Evolutionary conservation across 1,140 invertebrate genomes (phyloP), one percentile per base, ranked within the genome.

Genomic region (Euura lappo): DNA sequence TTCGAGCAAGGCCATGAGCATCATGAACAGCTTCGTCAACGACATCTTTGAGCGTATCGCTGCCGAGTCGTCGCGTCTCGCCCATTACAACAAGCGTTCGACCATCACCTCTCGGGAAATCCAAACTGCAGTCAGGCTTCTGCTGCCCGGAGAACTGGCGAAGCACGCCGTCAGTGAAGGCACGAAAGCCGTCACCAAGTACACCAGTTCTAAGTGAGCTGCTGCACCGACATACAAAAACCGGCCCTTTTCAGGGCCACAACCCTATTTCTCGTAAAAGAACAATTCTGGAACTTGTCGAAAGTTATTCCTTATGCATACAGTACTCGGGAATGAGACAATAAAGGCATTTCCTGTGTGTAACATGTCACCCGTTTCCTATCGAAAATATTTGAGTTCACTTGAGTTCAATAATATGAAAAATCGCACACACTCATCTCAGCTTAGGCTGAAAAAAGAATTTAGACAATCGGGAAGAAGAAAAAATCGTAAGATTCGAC

Each of bases 51-150:
- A 82, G 90, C 47, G 92, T 92, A 60, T 60, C 79, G 91, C 92
- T 47, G 89, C 90, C 42, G 93, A 94, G 83, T 88, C 92, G 3
- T 92, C 90, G 11, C 89, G 91, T 76, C 81, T 94, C 72, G 89
- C 91, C n/a, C 91, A 93, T 76, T 93, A 93, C 88, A 93, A 92
- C 87, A 93, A 93, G 82, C 84, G 90, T 2, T 90, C 90, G 4
- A 91, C 90, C 7, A 90, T 91, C 71, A 90, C 88, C 4, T 87
- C 85, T 73, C 85, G 89, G 73, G 89, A 90, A 80, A 88, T 90
- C 64, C 89, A 91, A 81, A 90, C 89, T 2, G 89, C 89, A 43
- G 90, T 91, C 7, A 80, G 89, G 45, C 84, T 91, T 0, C 74
- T 91, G 43, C 77, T 92, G 71, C 90, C 91, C 42, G 90, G 90